A percentile compares a stretch with the other conserved stretches of the same genome.
Conservation (phyloP, 2,113 vertebrate species). For the Neopipo cinnamomea region DNA sequence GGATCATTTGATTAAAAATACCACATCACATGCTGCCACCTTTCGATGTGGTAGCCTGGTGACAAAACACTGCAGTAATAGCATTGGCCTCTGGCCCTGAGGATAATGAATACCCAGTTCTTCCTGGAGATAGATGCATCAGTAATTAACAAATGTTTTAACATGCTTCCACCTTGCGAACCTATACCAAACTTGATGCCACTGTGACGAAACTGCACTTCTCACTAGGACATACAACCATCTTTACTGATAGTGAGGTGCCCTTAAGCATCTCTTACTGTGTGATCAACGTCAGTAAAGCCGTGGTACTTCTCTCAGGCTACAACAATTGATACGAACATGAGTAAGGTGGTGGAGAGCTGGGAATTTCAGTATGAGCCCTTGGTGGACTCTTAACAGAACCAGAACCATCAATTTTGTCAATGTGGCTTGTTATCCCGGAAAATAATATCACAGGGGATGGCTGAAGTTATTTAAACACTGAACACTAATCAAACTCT, state of each 20-base stretch:
- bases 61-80: neutral
- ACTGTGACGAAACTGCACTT: neutral
- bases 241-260: neutral
- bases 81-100: neutral
- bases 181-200: neutral
- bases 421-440: neutral
- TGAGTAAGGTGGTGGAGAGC: neutral
- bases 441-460: neutral
- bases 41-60: neutral
- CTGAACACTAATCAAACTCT: neutral
- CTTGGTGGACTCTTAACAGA: neutral
- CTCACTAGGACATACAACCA: neutral
- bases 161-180: neutral
- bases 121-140: neutral
- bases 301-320: accelerated
- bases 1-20: neutral
- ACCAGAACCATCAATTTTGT: neutral
- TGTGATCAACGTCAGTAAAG: neutral
- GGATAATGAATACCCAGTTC: neutral
- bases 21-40: neutral
- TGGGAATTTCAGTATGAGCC: neutral
- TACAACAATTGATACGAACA: neutral
- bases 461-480: neutral
- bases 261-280: neutral
- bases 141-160: neutral